Evolutionary conservation across 1,140 invertebrate genomes (phyloP).

Genomic region (Papilio polytes): DNA sequence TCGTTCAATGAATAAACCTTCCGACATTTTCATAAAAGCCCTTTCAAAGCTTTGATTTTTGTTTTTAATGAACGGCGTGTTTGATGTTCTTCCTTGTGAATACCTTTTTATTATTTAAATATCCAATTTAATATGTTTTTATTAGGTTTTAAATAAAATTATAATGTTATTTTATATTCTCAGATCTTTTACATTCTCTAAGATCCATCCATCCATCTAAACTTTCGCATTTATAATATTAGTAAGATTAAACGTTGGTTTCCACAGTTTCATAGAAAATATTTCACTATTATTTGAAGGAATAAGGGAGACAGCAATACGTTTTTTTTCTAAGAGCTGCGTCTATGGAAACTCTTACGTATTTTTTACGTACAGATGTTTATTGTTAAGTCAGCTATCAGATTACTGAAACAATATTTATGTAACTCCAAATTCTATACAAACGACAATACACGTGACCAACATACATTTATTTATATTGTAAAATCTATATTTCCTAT

Average conservation of each 20-base stretch:
- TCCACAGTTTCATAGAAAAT: background rate
- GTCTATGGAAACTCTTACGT: background rate
- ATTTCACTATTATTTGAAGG: background rate
- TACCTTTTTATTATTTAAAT: conserved; percentile 21
- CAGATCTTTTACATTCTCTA: background rate
- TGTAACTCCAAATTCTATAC: too few relatives aligned
- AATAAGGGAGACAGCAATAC: background rate
- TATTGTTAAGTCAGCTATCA: too few relatives aligned
- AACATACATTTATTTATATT: too few relatives aligned
- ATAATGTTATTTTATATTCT: background rate
- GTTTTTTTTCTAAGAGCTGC: background rate
- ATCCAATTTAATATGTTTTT: background rate
- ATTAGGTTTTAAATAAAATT: background rate
- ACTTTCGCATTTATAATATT: too few relatives aligned
- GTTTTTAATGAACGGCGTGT: conserved; percentile 20
- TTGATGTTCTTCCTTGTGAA: conserved; percentile 1
- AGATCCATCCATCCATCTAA: too few relatives aligned
- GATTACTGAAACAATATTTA: too few relatives aligned
- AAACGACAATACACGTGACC: too few relatives aligned
- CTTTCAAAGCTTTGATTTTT: conserved; percentile 21
- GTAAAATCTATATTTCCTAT: background rate
- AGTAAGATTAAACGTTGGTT: background rate
- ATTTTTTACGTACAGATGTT: too few relatives aligned
- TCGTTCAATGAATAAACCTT: background rate
- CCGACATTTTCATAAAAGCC: conserved; percentile 13